Percentiles rank a stretch among this genome's conserved stretches.
These are phyloP conservation scores for Sebastolobus altivelis DNA, from an alignment of 2,797 vertebrate species.

Conservation along the genomic window DNA sequence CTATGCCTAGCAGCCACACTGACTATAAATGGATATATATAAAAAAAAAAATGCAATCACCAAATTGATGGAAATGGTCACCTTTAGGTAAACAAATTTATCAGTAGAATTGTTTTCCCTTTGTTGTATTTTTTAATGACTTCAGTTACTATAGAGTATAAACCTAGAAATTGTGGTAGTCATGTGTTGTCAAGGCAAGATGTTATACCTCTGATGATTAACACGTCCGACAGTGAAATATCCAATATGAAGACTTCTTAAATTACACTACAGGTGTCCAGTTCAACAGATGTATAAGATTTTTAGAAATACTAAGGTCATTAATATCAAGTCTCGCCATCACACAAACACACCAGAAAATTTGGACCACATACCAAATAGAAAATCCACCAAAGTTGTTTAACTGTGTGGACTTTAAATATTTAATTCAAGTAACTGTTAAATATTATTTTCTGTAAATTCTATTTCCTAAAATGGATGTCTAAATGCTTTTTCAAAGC, in stretches of 20 bases:
- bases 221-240: background rate
- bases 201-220: background rate
- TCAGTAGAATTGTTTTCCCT: background rate
- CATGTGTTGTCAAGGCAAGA: background rate
- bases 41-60: background rate
- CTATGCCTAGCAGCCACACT: too few species aligned
- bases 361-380: background rate
- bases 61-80: background rate
- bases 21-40: too few species aligned
- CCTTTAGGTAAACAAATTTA: background rate
- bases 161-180: background rate
- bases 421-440: background rate
- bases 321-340: fast-evolving
- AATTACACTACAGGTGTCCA: background rate
- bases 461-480: background rate
- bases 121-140: background rate
- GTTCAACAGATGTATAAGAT: background rate
- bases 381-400: background rate
- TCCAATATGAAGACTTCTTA: background rate
- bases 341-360: background rate
- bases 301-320: background rate
- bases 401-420: background rate
- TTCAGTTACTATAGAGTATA: background rate
- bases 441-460: background rate
- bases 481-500: background rate